Evolutionary conservation across 2,888 invertebrate genomes (phyloP), one percentile per base, ranked within the genome.

Genomic region (Drosophila affinis): DNA sequence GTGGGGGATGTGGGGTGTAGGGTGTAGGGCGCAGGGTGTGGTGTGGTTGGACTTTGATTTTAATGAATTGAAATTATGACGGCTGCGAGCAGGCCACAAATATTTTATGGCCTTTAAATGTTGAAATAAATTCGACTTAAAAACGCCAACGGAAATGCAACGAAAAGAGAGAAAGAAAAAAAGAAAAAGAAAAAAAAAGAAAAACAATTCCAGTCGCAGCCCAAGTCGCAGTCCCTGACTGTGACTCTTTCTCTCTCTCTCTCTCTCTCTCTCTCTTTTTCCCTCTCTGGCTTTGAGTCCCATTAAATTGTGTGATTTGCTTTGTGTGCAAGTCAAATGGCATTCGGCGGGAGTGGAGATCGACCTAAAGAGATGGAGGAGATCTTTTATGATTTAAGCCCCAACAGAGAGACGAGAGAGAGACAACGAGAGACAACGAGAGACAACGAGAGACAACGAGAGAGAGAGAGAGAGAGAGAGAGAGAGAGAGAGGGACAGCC

Each of bases 41-140:
- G 1, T 21, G 21, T 21, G 21, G 21, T 21, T 21, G 6, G 24
- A 44, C 55, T 72, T 70, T 57, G 73, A 69, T 82, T 74, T 77
- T 82, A 87, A 85, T 84, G 87, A 85, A 84, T 84, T 87, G 84
- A 77, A 86, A 84, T 81, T 87, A 84, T 84, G 87, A 82, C 84
- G 85, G 77, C 77, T 80, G 78, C 57, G 54, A 44, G 49, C 48
- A 53, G 69, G 69, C 68, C 64, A 74, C 77, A 85, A 78, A 81
- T 75, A 79, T 73, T 83, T 85, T 83, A 85, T 81, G 86, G 76
- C 79, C 69, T 72, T 67, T 76, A 75, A 85, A 81, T 82, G 79
- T 60, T 65, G 60, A 81, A 81, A 87, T 85, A 87, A 85, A 85
- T 85, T 87, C 72, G 76, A 73, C 79, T 85, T 85, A 87, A 76